phyloP scores from a whole-genome alignment of 2,888 invertebrate species.

The Dasypogon diadema region DNA sequence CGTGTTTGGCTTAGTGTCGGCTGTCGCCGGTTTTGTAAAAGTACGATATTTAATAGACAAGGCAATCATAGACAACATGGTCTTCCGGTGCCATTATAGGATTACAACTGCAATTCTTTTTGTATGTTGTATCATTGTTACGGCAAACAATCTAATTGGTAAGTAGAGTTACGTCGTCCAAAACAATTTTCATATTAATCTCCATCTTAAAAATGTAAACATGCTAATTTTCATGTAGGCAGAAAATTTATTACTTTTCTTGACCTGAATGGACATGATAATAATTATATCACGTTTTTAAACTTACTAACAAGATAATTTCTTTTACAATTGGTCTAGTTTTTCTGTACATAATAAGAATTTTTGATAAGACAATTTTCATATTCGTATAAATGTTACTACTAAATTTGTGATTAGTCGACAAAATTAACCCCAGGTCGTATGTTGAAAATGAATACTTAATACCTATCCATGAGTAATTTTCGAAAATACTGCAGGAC shows the following conservation, averaged over 20 bases:
- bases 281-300: background rate
- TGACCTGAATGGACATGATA: background rate
- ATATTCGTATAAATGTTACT: too few species aligned
- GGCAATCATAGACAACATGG: slow-evolving; percentile 90
- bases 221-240: background rate
- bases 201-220: background rate
- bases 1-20: slow-evolving; percentile 86
- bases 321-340: too few species aligned
- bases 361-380: too few species aligned
- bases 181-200: background rate
- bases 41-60: slow-evolving; percentile 90
- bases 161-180: slow-evolving; percentile 67
- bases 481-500: too few species aligned
- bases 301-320: background rate
- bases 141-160: slow-evolving; percentile 92
- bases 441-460: too few species aligned
- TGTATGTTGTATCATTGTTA: slow-evolving; percentile 87
- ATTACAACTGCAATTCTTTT: slow-evolving; percentile 89
- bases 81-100: slow-evolving; percentile 89
- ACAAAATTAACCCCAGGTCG: too few species aligned
- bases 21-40: slow-evolving; percentile 91
- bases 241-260: background rate
- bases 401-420: too few species aligned
- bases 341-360: too few species aligned
- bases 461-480: too few species aligned